Percentiles rank a stretch among this genome's conserved stretches.
phyloP scores from a whole-genome alignment of 1,140 invertebrate genomes.

The Lepidostoma basale region DNA sequence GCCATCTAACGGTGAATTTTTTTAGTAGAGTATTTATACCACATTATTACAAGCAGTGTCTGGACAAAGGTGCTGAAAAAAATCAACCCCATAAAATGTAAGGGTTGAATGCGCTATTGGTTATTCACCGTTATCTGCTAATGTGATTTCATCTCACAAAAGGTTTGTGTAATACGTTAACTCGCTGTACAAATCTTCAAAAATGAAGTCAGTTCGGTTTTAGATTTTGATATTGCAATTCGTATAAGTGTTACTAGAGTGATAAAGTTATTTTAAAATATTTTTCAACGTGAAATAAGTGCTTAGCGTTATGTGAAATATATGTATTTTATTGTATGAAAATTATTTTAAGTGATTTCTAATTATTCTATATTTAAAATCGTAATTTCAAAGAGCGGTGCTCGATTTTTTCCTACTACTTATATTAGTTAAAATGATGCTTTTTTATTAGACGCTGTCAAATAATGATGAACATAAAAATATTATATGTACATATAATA shows the following conservation, averaged over 20 bases:
- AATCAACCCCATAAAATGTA: slow-evolving; percentile 21
- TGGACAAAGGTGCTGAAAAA: slow-evolving; percentile 13
- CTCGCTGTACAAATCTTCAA: background rate
- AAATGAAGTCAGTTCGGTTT: background rate
- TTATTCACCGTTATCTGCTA: slow-evolving; percentile 7
- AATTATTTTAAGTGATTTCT: background rate
- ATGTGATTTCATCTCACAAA: slow-evolving; percentile 2
- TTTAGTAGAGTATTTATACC: slow-evolving; percentile 22
- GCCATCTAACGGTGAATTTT: slow-evolving; percentile 2
- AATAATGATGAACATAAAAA: too few relatives aligned
- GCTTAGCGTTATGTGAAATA: background rate
- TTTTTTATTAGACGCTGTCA: too few relatives aligned
- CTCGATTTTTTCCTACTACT: background rate
- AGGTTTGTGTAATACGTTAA: background rate
- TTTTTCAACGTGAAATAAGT: background rate
- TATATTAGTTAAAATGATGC: background rate
- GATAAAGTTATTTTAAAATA: background rate
- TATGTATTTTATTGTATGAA: too few relatives aligned
- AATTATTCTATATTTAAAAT: background rate
- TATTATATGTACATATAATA: too few relatives aligned
- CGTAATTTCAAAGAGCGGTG: background rate
- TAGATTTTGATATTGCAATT: slow-evolving; percentile 5
- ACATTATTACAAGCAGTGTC: background rate
- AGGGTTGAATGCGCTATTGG: slow-evolving; percentile 6
- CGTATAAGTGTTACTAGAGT: background rate